Evolutionary conservation across 2,888 invertebrate species (phyloP), one percentile per base, ranked within the genome.

Genomic region (Leucania comma): DNA sequence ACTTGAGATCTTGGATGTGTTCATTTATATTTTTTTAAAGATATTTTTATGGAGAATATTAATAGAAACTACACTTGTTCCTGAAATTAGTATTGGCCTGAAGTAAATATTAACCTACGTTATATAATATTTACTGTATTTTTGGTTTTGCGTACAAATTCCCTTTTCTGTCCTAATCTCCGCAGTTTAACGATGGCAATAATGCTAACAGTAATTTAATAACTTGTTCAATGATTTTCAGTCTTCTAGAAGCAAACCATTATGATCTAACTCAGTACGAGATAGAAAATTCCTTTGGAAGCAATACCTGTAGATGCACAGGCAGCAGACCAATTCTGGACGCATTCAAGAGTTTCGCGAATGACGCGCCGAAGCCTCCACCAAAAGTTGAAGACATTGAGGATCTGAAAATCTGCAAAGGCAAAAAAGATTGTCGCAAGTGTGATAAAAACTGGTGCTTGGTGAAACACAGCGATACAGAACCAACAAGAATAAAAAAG

Each of bases 251-350:
- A 73, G 66, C 86, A 46, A 80, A 80, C n/a, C 59, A 85, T 26
- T 85, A 85, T 71, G 89, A 95, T 22, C 87, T 97, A 53, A 97
- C 97, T 1, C 97, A 96, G 96, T 93, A 96, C 66, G 96, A 97
- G 82, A 96, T 98, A 8, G 98, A 98, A 88, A 96, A 97, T 83
- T 96, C 97, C 0, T 97, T 98, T 81, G 97, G 97, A 10, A 97
- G 97, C 66, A 97, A 98, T 83, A 96, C 97, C 24, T 98, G 98
- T 80, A 94, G 98, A 70, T 98, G 98, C 86, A 98, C 98, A 0
- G 97, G 97, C 0, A 97, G 96, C 82, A 92, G 97, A 64, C 96
- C 97, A 1, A 97, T 97, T 63, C 77, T 96, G 20, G 96, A 97
- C 35, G 97, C 97, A 2, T 97, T 97, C 88, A 97, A 97, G 86